Evolutionary conservation across 2,888 invertebrate species (phyloP), one percentile per base, ranked within the genome.

Genomic region (Ectropis crepuscularia): DNA sequence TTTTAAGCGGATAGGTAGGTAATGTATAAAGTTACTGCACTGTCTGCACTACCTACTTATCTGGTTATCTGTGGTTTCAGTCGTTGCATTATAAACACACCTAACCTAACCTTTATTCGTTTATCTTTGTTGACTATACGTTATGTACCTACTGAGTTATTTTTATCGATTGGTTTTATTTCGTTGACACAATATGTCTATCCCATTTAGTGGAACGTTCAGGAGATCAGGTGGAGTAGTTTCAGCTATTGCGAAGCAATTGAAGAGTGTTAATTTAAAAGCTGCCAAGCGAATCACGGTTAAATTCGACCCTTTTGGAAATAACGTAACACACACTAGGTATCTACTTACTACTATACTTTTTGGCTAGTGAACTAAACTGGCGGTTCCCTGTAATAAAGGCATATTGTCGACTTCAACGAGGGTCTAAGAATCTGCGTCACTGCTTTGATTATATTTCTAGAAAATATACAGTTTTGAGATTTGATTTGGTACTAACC

Each of bases 241-340:
- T 55, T 94, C 96, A 77, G 96, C 97, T 48, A 96, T 97, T 74
- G 89, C 87, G 55, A 96, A 96, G 87, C 96, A 97, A 85, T 75
- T 97, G 58, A 95, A 93, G 81, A 77, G 84, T 69, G 86, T 98
- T 8, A 96, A 96, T 92, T 92, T 98, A 64, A 96, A 96, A 83
- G 96, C 96, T 48, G 96, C 96, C 0, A 96, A 96, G 77, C 94
- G 95, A 86, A 94, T 98, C 65, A 94, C 95, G 57, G 94, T 97
- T 57, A 95, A 95, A 87, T 97, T 98, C 80, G 98, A 98, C 90
- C 98, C 98, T 5, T 98, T 98, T 86, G 94, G 95, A 74, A 93
- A 95, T 75, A 95, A 95, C 87, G 95, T 95, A 62, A 91, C 89
- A 67, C 94, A 94, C 70, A 94, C 94, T 74, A 94, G 95, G 95